These are phyloP conservation scores for Penaeus vannamei DNA, from an alignment of 1,140 invertebrate genomes.

Conservation along the genomic window DNA sequence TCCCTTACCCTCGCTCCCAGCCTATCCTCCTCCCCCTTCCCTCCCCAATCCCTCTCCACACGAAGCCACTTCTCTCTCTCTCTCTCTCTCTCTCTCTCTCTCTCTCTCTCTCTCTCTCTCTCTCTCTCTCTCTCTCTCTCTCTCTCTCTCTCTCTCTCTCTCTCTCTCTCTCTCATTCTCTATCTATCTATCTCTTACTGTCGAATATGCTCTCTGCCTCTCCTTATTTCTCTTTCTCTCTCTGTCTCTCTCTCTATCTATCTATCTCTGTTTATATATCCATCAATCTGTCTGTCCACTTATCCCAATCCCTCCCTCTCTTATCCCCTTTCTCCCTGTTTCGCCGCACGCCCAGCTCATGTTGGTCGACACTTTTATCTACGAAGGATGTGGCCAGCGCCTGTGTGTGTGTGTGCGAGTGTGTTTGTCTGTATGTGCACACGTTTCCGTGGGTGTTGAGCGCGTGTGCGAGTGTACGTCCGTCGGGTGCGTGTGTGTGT, in stretches of 20 bases:
- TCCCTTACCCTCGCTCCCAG: too few species aligned
- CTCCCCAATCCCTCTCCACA: too few species aligned
- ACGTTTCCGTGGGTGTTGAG: background rate
- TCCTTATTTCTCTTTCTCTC: background rate
- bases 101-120: too few species aligned
- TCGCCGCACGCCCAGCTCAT: too few species aligned
- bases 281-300: background rate
- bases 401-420: too few species aligned
- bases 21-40: too few species aligned
- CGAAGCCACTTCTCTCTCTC: too few species aligned
- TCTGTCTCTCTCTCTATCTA: background rate
- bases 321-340: too few species aligned
- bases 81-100: too few species aligned
- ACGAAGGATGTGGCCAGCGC: too few species aligned
- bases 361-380: too few species aligned
- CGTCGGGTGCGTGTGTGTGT: background rate
- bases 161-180: background rate
- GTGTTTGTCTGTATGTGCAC: background rate
- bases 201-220: background rate
- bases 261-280: background rate
- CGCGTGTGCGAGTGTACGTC: background rate
- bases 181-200: background rate
- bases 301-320: background rate
- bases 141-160: background rate
- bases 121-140: background rate